Evolutionary conservation across 2,113 vertebrate genomes (phyloP), one percentile per base, ranked within the genome.

Genomic region (Gallinago jamesoni): DNA sequence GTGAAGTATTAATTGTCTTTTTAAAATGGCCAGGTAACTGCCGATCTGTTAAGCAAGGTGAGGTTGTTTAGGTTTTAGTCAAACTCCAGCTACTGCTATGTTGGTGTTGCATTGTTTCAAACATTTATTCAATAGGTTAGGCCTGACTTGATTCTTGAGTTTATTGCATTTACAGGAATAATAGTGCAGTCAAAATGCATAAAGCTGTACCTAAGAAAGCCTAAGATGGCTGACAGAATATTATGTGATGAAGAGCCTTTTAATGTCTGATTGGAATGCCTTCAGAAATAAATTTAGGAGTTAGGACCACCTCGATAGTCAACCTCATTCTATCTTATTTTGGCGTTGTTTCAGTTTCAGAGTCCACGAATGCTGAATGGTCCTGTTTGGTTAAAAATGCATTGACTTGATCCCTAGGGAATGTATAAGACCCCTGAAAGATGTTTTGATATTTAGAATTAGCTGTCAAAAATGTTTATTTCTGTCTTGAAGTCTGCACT

Each of bases 291-390:
- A 39, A 62, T 35, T 62, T 62, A 52, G 52, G 59, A 27, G 20
- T 25, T 57, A 35, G n/a, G n/a, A n/a, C n/a, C n/a, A n/a, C n/a
- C n/a, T n/a, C n/a, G n/a, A n/a, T n/a, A n/a, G n/a, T n/a, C n/a
- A n/a, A n/a, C n/a, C n/a, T n/a, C n/a, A n/a, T n/a, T n/a, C n/a
- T n/a, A 13, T 59, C 14, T 47, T 63, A 8, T 43, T 90, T 64
- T 68, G 25, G 14, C 20, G 85, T 81, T 62, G 10, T 66, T 85
- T 77, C 35, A 41, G 14, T 63, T 83, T 55, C 31, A 37, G 47
- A 23, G 22, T 18, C 28, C 37, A 20, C 1, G 4, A 47, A 74
- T 41, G 10, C 60, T 57, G 5, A 68, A 59, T 0, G 0, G 14
- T 53, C 74, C 43, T 74, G 12, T 79, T 87, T 79, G 24, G 50